These are phyloP conservation scores for Drosophila infuscata DNA, from an alignment of 2,888 invertebrate species.

Conservation along the genomic window DNA sequence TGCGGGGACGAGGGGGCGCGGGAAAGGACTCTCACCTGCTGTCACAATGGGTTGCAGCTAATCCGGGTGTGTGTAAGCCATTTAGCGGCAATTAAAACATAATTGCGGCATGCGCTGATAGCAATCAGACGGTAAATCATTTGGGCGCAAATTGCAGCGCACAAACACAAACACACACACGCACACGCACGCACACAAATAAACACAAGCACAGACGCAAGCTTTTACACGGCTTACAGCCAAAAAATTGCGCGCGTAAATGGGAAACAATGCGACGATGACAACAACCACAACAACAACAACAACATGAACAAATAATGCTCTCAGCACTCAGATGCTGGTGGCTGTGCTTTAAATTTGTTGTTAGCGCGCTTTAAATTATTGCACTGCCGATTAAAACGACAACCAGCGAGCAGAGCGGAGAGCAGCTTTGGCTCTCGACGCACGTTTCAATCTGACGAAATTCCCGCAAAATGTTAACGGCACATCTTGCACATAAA, in stretches of 20 bases:
- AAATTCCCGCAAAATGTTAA: slow-evolving; percentile 47
- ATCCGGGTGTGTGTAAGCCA: slow-evolving; percentile 74
- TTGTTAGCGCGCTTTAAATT: slow-evolving; percentile 52
- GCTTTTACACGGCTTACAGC: slow-evolving; percentile 5
- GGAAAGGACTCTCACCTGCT: slow-evolving; percentile 50
- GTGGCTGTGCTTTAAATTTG: slow-evolving; percentile 40
- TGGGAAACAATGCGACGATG: slow-evolving; percentile 43
- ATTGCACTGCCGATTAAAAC: slow-evolving; percentile 62
- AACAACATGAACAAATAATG: slow-evolving; percentile 13
- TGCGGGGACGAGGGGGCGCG: too few species aligned
- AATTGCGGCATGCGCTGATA: slow-evolving; percentile 74
- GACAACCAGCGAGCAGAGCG: slow-evolving; percentile 3
- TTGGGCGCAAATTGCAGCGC: slow-evolving; percentile 53
- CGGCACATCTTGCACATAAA: slow-evolving; percentile 21
- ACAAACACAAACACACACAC: slow-evolving; percentile 23
- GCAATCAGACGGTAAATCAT: slow-evolving; percentile 72
- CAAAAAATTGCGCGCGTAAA: slow-evolving; percentile 62
- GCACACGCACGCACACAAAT: slow-evolving; percentile 8
- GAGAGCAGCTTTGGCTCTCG: slow-evolving; percentile 15
- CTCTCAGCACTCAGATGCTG: slow-evolving; percentile 25
- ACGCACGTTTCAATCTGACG: slow-evolving; percentile 49
- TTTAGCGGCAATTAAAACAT: slow-evolving; percentile 78
- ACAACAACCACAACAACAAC: neutral
- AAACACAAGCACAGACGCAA: slow-evolving; percentile 1
- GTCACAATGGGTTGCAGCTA: slow-evolving; percentile 51